Base-by-base conservation (phyloP, 2,888 invertebrate genomes). In the Eubasilissa splendida region DNA sequence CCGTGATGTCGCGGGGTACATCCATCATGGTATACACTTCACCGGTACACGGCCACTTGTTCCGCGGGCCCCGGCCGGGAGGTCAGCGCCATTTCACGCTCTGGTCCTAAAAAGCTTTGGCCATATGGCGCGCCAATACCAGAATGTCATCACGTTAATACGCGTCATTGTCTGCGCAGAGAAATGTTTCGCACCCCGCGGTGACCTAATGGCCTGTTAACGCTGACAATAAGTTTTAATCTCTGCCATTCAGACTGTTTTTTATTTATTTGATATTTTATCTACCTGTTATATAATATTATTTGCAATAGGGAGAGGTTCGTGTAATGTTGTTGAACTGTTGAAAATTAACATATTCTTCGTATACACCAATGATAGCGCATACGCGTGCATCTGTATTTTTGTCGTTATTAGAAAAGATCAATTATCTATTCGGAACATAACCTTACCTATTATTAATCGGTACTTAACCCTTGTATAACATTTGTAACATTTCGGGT, bases 81-180 rank as follows among this genome's bases (percentile, higher is more conserved):
- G 82, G 80, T 82, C 82, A 76, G 79, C 79, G 79, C 76, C 80
- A 80, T 82, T 79, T 78, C 70, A 80, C 76, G 79, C 79, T 71
- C 76, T 52, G 73, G 53, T 74, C 81, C 68, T 70, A 70, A 80
- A 82, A 80, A 80, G 76, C 66, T 78, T 65, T 68, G 81, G 79
- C 81, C 83, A 83, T 81, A 83, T 83, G 83, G 83, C 79, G 79
- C 22, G 59, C 71, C 54, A 33, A 70, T n/a, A 70, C 10, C 70
- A 54, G 79, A 82, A 82, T 82, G 80, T 81, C 83, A 79, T 81
- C 83, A 74, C 76, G 63, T 71, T 63, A 80, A 76, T 80, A 75
- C 75, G 22, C 22, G 53, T 73, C 75, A 80, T 78, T 75, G 80
- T 77, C 71, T 63, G 73, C 65, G 33, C 56, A 70, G 59, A 58